Evolutionary conservation across 2,888 invertebrate genomes (phyloP).

Genomic region (Ormia ochracea): DNA sequence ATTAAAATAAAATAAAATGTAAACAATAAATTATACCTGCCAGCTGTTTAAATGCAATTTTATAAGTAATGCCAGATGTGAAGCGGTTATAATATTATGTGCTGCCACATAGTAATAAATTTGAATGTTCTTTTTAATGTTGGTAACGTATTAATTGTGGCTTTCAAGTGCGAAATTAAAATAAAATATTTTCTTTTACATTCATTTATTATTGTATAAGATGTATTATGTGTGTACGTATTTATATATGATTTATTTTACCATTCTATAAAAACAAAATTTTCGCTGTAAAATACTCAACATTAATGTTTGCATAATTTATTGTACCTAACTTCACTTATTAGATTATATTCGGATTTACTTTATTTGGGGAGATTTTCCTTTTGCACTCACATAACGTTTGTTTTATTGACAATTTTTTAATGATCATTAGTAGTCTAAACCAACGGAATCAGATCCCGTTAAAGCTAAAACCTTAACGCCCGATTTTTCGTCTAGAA

Average conservation of each 20-base stretch:
- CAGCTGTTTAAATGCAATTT: neutral
- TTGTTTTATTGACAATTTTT: neutral
- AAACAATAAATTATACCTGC: conserved; percentile 19
- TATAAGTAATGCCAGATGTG: neutral
- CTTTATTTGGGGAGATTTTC: too few species aligned
- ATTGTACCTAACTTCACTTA: too few species aligned
- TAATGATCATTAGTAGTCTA: conserved; percentile 71
- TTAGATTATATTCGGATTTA: too few species aligned
- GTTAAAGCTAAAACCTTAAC: conserved; percentile 72
- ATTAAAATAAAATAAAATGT: conserved; percentile 4
- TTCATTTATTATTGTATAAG: neutral
- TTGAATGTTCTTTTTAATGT: neutral
- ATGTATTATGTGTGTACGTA: too few species aligned
- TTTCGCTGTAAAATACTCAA: conserved; percentile 40
- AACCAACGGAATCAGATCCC: conserved; percentile 71
- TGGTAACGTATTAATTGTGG: too few species aligned
- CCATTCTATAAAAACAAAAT: conserved; percentile 33
- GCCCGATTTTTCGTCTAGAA: conserved; percentile 70
- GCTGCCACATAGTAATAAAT: neutral
- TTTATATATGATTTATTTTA: neutral
- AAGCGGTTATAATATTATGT: neutral
- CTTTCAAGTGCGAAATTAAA: too few species aligned
- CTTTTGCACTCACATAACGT: neutral
- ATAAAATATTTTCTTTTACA: neutral
- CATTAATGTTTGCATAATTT: neutral